These are phyloP conservation scores for Mobula birostris DNA, from an alignment of 2,113 vertebrate genomes.

Conservation along the genomic window DNA sequence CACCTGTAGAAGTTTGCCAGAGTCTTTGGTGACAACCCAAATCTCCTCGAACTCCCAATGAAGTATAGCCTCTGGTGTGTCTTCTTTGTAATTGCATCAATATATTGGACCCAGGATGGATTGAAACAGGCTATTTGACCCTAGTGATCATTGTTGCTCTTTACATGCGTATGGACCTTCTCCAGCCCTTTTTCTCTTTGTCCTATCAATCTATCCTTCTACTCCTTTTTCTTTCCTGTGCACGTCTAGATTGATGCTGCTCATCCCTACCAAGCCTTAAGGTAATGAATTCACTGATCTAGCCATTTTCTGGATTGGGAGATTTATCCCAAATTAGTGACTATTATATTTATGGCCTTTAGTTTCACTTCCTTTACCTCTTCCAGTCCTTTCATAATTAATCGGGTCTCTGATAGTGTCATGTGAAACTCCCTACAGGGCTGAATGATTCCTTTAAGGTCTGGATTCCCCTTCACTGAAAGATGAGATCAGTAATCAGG, in stretches of 20 bases:
- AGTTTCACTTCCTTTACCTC: not conserved
- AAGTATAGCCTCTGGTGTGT: too few species aligned
- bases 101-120: too few species aligned
- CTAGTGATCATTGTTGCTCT: not conserved
- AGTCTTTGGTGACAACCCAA: too few species aligned
- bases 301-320: not conserved
- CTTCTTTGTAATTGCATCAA: too few species aligned
- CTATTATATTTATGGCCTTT: not conserved
- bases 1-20: too few species aligned
- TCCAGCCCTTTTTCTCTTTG: not conserved
- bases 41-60: too few species aligned
- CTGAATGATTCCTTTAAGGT: not conserved
- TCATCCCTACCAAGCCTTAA: not conserved
- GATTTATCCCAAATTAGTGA: not conserved
- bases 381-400: not conserved
- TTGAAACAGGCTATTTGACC: not conserved
- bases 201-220: not conserved
- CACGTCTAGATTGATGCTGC: not conserved
- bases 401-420: not conserved
- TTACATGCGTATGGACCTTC: not conserved
- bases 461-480: not conserved
- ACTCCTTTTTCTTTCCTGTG: not conserved
- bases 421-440: too few species aligned
- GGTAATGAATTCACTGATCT: too few species aligned
- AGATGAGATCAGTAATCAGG: conserved; percentile 4